Percentiles rank a stretch among this genome's conserved stretches.
Conservation (phyloP, 2,797 vertebrate genomes). For the Acanthurus lineatus region DNA sequence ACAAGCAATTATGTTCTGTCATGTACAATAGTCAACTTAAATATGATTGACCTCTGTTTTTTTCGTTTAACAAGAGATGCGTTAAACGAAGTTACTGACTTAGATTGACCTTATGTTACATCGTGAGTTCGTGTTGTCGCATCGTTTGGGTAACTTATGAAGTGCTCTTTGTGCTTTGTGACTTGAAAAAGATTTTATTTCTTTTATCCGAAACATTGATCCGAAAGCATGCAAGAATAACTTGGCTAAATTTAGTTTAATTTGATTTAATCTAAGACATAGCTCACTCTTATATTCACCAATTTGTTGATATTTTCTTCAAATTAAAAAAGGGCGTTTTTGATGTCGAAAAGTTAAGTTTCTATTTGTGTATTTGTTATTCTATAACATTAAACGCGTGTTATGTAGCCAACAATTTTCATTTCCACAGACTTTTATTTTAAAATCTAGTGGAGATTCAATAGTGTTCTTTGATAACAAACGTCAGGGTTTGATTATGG, state of each 20-base stretch:
- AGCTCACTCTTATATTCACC: background rate
- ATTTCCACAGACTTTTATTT: background rate
- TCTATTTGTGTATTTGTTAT: too few relatives aligned
- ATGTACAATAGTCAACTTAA: background rate
- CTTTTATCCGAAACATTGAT: too few relatives aligned
- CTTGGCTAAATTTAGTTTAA: background rate
- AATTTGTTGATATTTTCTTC: background rate
- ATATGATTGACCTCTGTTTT: accelerated
- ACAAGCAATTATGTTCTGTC: accelerated
- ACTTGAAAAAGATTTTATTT: background rate
- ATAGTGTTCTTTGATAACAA: background rate
- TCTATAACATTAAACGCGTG: too few relatives aligned
- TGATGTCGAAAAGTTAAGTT: too few relatives aligned
- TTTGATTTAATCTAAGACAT: background rate
- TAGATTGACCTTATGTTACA: too few relatives aligned
- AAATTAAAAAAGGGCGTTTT: background rate
- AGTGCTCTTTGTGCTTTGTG: background rate
- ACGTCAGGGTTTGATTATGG: background rate
- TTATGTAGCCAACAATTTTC: background rate
- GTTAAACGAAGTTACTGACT: background rate
- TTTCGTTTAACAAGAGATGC: background rate
- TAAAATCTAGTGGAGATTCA: background rate
- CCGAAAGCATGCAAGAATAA: background rate
- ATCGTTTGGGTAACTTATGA: background rate
- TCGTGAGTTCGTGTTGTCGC: background rate